Evolutionary conservation across 2,888 invertebrate genomes (phyloP), one percentile per base, ranked within the genome.

Genomic region (Perithous albicinctus): DNA sequence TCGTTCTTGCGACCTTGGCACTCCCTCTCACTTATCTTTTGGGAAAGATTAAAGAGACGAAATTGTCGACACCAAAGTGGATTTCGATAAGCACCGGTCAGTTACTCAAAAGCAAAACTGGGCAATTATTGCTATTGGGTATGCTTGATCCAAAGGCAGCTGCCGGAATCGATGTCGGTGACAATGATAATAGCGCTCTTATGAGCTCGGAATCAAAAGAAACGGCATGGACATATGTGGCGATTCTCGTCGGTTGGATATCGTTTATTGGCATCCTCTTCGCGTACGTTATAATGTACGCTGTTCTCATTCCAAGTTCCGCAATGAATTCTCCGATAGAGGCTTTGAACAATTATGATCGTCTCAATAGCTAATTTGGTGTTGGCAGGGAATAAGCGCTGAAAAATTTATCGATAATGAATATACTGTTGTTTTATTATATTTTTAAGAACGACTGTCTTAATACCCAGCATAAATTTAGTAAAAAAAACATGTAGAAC

Each of bases 91-190:
- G 38, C 2, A 88, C 88, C 0, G 82, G 85, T 1, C 23, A 38
- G 0, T 83, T 90, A 29, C 77, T 91, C n/a, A 82, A 78, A 63
- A 91, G 88, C 70, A 89, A 83, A 85, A 18, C 85, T 7, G 91
- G 92, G 0, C 89, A 90, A 59, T 69, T 90, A 56, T 81, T 91
- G 29, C 73, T 90, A 29, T n/a, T 90, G 8, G 88, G 83, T 54
- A 85, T 88, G 35, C 82, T 90, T 12, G 91, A 91, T 70, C 89
- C 90, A 1, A 87, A 89, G 75, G 86, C 82, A 35, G 86, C 89
- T 0, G 87, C 90, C 3, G 80, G 78, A 26, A 84, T 91, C n/a
- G 89, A 90, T 56, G 46, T 48, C 1, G 70, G 85, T 12, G 75
- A 82, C 6, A 89, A 89, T 26, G 90, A 89, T 48, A 87, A 87